Conservation (phyloP, 2,888 invertebrate species). For the Tenthredo livida region DNA sequence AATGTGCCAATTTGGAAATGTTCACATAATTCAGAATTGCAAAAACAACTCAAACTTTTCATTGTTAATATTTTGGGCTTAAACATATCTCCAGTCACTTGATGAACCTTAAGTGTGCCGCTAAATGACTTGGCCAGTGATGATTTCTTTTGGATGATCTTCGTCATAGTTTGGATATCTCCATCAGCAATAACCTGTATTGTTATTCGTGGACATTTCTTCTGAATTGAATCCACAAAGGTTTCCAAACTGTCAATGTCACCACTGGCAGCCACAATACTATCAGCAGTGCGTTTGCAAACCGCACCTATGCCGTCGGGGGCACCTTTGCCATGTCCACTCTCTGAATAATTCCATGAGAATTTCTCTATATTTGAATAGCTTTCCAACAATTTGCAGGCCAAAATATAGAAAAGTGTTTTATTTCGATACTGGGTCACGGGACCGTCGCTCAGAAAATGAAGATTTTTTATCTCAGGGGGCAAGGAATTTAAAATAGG, state of each 20-base stretch:
- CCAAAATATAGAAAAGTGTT: conserved; percentile 71
- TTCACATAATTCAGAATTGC: too few relatives aligned
- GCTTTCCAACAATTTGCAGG: conserved; percentile 56
- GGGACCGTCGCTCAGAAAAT: conserved; percentile 60
- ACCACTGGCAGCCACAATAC: conserved; percentile 1
- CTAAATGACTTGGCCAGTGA: too few relatives aligned
- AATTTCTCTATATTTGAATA: conserved; percentile 57
- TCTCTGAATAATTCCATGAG: conserved; percentile 69
- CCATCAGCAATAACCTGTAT: too few relatives aligned
- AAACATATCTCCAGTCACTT: too few relatives aligned
- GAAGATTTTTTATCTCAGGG: conserved; percentile 60
- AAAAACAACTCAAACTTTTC: too few relatives aligned
- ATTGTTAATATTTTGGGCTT: too few relatives aligned
- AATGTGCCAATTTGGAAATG: too few relatives aligned
- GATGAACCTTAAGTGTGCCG: too few relatives aligned
- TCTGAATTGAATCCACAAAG: background rate
- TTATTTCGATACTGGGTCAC: conserved; percentile 72
- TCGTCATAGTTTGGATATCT: too few relatives aligned
- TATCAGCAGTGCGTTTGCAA: conserved; percentile 67
- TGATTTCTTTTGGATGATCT: too few relatives aligned
- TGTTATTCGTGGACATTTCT: too few relatives aligned
- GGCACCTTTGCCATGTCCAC: conserved; percentile 70
- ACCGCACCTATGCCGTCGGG: conserved; percentile 68
- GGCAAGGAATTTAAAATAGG: conserved; percentile 64
- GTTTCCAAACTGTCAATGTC: conserved; percentile 11